A percentile compares a stretch with the other conserved stretches of the same genome.
phyloP scores from a whole-genome alignment of 2,113 vertebrate genomes.

The Neogobius melanostomus region DNA sequence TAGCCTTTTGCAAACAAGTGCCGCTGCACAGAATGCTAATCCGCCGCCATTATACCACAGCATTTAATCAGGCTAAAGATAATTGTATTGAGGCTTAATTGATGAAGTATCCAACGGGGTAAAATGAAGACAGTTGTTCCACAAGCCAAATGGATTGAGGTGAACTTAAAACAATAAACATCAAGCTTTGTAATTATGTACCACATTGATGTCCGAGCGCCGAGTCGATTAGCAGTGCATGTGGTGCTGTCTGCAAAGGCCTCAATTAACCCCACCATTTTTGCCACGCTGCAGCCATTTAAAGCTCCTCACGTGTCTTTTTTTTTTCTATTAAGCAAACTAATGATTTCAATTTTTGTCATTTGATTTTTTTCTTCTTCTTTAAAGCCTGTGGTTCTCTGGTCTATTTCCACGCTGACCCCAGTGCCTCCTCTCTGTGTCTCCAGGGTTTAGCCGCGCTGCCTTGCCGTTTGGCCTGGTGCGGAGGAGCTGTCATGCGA shows the following conservation, averaged over 20 bases:
- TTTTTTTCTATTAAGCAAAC: too few relatives aligned
- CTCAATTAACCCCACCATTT: constrained; percentile 19
- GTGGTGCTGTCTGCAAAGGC: constrained; percentile 28
- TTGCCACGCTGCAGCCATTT: neutral
- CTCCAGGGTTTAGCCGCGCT: constrained; percentile 91
- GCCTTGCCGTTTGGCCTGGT: constrained; percentile 95
- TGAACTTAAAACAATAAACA: constrained; percentile 39
- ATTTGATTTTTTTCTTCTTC: neutral
- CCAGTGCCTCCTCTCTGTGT: constrained; percentile 14
- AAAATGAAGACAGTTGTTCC: constrained; percentile 63
- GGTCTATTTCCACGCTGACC: constrained; percentile 50
- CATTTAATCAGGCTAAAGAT: constrained; percentile 61
- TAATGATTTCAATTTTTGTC: too few relatives aligned
- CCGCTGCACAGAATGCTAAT: constrained; percentile 48
- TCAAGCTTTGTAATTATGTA: constrained; percentile 60
- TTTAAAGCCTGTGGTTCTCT: constrained; percentile 25
- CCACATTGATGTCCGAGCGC: constrained; percentile 57
- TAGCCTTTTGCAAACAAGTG: constrained; percentile 36
- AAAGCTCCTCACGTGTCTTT: too few relatives aligned
- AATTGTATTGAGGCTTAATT: constrained; percentile 62
- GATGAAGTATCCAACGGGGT: constrained; percentile 67
- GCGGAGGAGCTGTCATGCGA: constrained; percentile 96
- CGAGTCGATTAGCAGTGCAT: constrained; percentile 51
- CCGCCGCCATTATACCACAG: constrained; percentile 45
- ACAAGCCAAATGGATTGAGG: constrained; percentile 43